Evolutionary conservation across 2,888 invertebrate genomes (phyloP).

Genomic region (Lasioglossum vierecki): DNA sequence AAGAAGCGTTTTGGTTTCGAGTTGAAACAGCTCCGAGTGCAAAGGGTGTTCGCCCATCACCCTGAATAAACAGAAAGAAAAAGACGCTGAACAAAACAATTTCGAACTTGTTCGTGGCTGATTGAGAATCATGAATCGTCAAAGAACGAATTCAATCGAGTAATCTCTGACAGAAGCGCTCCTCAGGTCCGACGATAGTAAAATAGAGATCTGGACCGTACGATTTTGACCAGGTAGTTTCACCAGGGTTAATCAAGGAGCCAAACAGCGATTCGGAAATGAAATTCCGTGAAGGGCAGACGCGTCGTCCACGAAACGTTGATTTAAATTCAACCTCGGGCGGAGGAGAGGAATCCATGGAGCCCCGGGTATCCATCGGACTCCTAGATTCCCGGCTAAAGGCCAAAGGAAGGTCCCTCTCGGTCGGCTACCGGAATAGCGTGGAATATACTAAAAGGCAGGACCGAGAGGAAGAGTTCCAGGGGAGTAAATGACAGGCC

Average conservation of each 20-base stretch:
- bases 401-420: slow-evolving; percentile 39
- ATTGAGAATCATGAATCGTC: too few relatives aligned
- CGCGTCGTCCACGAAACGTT: slow-evolving; percentile 28
- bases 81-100: too few relatives aligned
- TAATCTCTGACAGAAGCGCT: background rate
- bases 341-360: slow-evolving; percentile 21
- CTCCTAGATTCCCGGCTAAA: slow-evolving; percentile 43
- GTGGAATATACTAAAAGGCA: slow-evolving; percentile 52
- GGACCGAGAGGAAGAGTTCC: slow-evolving; percentile 67
- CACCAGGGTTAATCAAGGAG: background rate
- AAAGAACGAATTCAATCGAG: background rate
- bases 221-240: background rate
- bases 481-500: slow-evolving; percentile 77
- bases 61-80: too few relatives aligned
- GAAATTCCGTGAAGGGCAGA: slow-evolving; percentile 16
- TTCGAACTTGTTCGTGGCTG: too few relatives aligned
- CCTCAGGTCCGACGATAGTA: background rate
- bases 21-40: background rate
- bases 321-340: slow-evolving; percentile 62
- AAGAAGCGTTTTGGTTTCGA: background rate
- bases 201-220: background rate
- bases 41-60: too few relatives aligned
- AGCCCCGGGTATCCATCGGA: slow-evolving; percentile 19
- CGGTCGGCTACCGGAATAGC: slow-evolving; percentile 69
- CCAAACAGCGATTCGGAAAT: slow-evolving; percentile 6